phyloP scores from a whole-genome alignment of 2,113 vertebrate genomes.

The Mesoclemmys tuberculata region DNA sequence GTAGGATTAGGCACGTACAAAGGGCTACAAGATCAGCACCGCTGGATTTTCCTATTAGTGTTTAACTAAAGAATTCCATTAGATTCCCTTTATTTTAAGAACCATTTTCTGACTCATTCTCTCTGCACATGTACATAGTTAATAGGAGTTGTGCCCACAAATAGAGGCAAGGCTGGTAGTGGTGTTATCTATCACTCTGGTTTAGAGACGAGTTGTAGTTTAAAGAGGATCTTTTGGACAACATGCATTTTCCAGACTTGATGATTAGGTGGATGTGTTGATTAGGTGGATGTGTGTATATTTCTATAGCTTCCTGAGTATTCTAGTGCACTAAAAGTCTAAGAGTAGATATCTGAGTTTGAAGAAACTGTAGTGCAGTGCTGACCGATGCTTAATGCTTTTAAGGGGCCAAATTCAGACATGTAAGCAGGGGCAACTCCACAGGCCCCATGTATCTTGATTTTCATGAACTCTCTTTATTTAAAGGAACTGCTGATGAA shows the following conservation, averaged over 20 bases:
- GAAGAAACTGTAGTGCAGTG: not conserved
- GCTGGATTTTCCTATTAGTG: not conserved
- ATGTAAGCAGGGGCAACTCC: not conserved
- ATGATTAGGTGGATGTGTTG: not conserved
- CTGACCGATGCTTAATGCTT: not conserved
- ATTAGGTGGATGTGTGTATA: not conserved
- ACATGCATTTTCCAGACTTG: not conserved
- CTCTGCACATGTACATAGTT: not conserved
- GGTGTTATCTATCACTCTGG: not conserved
- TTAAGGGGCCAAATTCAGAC: not conserved
- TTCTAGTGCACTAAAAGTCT: not conserved
- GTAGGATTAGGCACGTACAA: not conserved
- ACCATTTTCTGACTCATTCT: not conserved
- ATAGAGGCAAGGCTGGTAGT: not conserved
- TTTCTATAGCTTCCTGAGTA: not conserved
- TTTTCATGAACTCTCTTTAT: not conserved
- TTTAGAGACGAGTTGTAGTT: not conserved
- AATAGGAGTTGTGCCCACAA: not conserved
- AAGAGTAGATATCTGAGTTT: not conserved
- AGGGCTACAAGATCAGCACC: not conserved
- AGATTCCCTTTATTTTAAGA: not conserved
- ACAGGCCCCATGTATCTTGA: rapidly evolving
- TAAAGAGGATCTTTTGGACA: not conserved
- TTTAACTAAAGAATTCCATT: not conserved
- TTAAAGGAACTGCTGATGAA: not conserved